phyloP scores from a whole-genome alignment of 2,113 vertebrate genomes.

The Rhagologus leucostigma region DNA sequence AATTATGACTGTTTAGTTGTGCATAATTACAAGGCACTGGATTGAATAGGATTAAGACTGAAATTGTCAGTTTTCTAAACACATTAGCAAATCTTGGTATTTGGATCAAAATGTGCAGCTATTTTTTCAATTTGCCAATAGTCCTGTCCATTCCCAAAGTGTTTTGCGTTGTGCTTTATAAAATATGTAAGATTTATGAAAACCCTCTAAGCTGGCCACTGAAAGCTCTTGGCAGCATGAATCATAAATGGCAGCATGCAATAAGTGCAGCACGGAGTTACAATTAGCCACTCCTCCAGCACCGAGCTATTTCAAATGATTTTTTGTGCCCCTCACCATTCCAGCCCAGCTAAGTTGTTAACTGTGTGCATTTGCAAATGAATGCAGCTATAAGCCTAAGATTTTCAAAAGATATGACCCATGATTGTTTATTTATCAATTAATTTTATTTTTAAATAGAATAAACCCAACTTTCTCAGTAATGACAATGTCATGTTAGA shows the following conservation, averaged over 20 bases:
- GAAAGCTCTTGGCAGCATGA: not conserved
- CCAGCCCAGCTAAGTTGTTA: not conserved
- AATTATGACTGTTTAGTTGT: slow-evolving; percentile 31
- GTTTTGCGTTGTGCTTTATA: not conserved
- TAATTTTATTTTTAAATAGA: not conserved
- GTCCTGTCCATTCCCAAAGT: not conserved
- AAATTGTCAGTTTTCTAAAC: slow-evolving; percentile 30
- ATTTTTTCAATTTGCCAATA: not conserved
- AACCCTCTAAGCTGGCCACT: not conserved
- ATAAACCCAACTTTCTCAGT: not conserved
- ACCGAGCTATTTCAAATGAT: not conserved
- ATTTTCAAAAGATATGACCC: not conserved
- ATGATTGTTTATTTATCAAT: not conserved
- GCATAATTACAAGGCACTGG: slow-evolving; percentile 23
- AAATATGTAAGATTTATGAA: not conserved
- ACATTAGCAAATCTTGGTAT: not conserved
- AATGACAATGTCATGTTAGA: not conserved
- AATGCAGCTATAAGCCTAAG: not conserved
- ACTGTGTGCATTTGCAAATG: not conserved
- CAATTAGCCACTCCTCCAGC: not conserved
- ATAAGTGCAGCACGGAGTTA: not conserved
- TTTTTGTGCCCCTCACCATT: not conserved
- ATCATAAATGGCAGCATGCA: not conserved
- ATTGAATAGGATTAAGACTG: slow-evolving; percentile 31
- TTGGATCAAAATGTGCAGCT: not conserved